Evolutionary conservation across 2,888 invertebrate genomes (phyloP), one percentile per base, ranked within the genome.

Genomic region (Drosophila monieri): DNA sequence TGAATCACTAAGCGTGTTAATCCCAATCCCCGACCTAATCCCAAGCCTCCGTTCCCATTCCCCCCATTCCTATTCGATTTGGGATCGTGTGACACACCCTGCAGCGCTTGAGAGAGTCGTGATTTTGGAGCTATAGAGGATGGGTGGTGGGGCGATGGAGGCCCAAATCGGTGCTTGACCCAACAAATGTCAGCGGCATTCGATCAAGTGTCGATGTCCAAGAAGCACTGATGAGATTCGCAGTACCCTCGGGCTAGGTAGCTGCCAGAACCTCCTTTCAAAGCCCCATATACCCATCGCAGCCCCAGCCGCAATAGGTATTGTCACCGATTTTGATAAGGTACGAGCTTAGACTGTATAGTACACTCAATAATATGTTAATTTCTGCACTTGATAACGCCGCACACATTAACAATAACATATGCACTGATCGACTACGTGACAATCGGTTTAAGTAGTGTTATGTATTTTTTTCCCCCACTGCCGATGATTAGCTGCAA

Each of bases 131-230:
- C 35, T 44, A 61, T 44, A 61, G 46, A 47, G 78, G 85, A 73
- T 71, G 75, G 55, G 21, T 23, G 21, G 21, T 23, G 21, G 21
- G 21, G 5, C 21, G 21, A 23, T 23, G 21, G 21, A 23, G 21
- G 53, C 61, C 79, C 59, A 84, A 76, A 72, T 66, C 81, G 87
- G 85, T 88, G 74, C 76, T 86, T 86, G 88, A 88, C 87, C 84
- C 67, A 73, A 77, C 18, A 18, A 18, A 18, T 18, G 18, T 18
- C 18, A 18, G 18, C 18, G 18, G 18, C 86, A 44, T 61, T 65
- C 77, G 60, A 32, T 55, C 59, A 85, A 83, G 77, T 76, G 69
- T 30, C 70, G 71, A 74, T 79, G 73, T 41, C 52, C 60, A 27
- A 25, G 47, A 74, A 46, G 53, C 30, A n/a, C 62, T 73, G 73